Base-by-base conservation (phyloP, 2,113 vertebrate genomes). In the Gila orcuttii region DNA sequence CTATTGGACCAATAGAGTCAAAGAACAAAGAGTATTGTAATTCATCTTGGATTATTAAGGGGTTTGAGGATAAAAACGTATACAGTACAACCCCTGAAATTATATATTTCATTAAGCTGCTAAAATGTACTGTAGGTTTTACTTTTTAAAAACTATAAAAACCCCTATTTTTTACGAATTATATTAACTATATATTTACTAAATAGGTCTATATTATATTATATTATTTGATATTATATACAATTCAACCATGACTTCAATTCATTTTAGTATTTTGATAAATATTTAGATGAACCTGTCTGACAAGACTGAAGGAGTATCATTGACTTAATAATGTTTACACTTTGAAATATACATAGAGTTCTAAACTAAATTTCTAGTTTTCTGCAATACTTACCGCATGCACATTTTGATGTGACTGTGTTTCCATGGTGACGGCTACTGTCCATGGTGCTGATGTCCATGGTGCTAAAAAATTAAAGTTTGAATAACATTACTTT, bases 371-470 rank as follows among this genome's bases (percentile, higher is more conserved):
- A 52, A 52, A 52, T 21, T 19, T 55, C 17, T 68, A 69, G 19
- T 3, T 42, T 42, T 42, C 36, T 42, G 33, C 47, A 57, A 25
- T 13, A 79, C 45, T 50, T 9, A 85, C 83, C 50, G 59, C 3
- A 62, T 68, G 42, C 33, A 36, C 39, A n/a, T 28, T 23, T 36
- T 50, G n/a, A 33, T 59, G 21, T 6, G 23, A 79, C 13, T 74
- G 36, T 42, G 78, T 28, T 84, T 62, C 73, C 21, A 57, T 71
- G 33, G 69, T 85, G 33, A 55, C 23, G 11, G 84, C 71, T 52
- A 79, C 90, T 91, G 90, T 91, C 89, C 89, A 90, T 88, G 88
- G 88, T 91, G 66, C 89, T 90, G 89, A 89, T 89, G 25, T 42
- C 8, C 8, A 42, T 10, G 8, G 42, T 42, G 42, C 50, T 79